A percentile compares a stretch with the other conserved stretches of the same genome.
Evolutionary conservation across 53 echinoderm and acorn worm genomes (phyloP).

Genomic region (Pentamera pediparva): DNA sequence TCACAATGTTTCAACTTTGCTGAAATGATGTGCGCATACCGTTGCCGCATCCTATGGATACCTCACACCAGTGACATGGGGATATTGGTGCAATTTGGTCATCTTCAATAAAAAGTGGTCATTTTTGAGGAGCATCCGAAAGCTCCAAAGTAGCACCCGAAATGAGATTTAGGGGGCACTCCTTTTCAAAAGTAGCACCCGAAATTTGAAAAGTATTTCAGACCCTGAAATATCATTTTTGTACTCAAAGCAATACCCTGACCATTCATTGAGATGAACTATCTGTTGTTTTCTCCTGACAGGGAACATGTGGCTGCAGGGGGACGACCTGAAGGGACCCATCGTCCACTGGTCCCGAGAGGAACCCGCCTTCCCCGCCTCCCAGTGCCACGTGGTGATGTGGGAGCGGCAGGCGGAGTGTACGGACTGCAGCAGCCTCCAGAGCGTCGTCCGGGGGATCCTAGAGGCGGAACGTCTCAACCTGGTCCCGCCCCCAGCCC

Average conservation of each 20-base stretch:
- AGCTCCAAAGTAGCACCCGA: too few relatives aligned
- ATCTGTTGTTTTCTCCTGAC: conserved; percentile 1
- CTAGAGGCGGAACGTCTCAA: not conserved
- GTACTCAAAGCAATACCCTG: not conserved
- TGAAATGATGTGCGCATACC: too few relatives aligned
- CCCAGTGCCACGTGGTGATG: conserved; percentile 67
- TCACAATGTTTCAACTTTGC: too few relatives aligned
- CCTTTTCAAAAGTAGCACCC: too few relatives aligned
- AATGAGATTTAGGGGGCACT: too few relatives aligned
- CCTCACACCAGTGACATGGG: too few relatives aligned
- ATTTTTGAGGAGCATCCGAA: too few relatives aligned
- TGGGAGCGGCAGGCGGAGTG: conserved; percentile 71
- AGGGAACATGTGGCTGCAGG: conserved; percentile 86
- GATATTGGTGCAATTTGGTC: too few relatives aligned
- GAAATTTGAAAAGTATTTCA: too few relatives aligned
- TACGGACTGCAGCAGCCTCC: conserved; percentile 38
- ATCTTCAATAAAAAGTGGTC: too few relatives aligned
- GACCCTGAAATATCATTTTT: too few relatives aligned
- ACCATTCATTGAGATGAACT: not conserved
- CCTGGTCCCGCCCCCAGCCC: not conserved
- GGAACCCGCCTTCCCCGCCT: conserved; percentile 63
- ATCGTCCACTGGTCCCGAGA: conserved; percentile 50
- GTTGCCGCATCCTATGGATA: too few relatives aligned
- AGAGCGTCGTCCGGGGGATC: not conserved
- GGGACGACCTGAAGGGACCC: conserved; percentile 67